Evolutionary conservation across 2,113 vertebrate genomes (phyloP).

Genomic region (Orthochromis malagaraziensis): DNA sequence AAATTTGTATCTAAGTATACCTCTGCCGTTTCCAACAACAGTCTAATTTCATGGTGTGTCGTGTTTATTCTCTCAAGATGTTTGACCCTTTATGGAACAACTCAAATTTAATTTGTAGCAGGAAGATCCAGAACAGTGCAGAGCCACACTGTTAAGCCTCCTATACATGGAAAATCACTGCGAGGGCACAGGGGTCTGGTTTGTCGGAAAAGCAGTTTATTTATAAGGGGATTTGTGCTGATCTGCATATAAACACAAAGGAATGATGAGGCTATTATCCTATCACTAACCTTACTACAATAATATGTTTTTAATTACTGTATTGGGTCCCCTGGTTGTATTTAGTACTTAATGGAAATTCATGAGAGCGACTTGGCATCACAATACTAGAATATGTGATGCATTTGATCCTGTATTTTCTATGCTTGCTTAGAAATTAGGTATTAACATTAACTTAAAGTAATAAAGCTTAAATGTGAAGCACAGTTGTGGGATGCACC

Average conservation of each 20-base stretch:
- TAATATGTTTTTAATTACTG: slow-evolving; percentile 45
- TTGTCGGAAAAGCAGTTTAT: slow-evolving; percentile 59
- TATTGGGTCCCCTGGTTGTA: not conserved
- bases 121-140: slow-evolving; percentile 51
- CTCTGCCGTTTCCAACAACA: slow-evolving; percentile 52
- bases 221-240: slow-evolving; percentile 58
- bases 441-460: not conserved
- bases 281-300: slow-evolving; percentile 1
- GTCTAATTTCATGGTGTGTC: slow-evolving; percentile 75
- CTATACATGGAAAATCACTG: slow-evolving; percentile 32
- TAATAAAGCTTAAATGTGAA: not conserved
- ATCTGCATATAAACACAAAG: slow-evolving; percentile 39
- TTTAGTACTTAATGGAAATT: slow-evolving; percentile 4
- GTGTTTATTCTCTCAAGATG: slow-evolving; percentile 70
- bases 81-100: slow-evolving; percentile 68
- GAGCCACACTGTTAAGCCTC: slow-evolving; percentile 44
- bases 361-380: not conserved
- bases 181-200: slow-evolving; percentile 34
- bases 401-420: not conserved
- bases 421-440: not conserved
- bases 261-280: slow-evolving; percentile 8
- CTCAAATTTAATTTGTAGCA: slow-evolving; percentile 70
- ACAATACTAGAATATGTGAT: not conserved
- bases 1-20: slow-evolving; percentile 66
- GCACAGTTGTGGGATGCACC: not conserved